These are phyloP conservation scores for Tringa solitaria DNA, from an alignment of 2,113 vertebrate genomes.

Conservation along the genomic window DNA sequence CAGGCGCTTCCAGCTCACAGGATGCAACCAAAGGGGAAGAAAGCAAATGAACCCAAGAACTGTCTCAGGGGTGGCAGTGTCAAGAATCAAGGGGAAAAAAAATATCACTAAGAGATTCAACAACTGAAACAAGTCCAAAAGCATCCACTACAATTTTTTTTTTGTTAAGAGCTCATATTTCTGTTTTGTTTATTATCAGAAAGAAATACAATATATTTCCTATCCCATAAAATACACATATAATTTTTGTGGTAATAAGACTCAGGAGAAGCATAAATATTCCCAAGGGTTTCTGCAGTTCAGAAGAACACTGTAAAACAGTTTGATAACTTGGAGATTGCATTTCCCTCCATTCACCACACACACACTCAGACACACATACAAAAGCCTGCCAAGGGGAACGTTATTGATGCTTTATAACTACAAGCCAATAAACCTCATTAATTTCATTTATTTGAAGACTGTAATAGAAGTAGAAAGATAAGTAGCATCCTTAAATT, in stretches of 20 bases:
- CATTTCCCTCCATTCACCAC: conserved; percentile 4
- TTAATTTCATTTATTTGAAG: conserved; percentile 54
- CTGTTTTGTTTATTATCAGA: conserved; percentile 43
- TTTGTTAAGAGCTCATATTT: conserved; percentile 4
- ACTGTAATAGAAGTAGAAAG: conserved; percentile 25
- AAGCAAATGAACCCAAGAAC: background rate
- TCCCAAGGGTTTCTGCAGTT: conserved; percentile 48
- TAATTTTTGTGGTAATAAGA: conserved; percentile 58
- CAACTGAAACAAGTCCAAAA: background rate
- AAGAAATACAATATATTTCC: conserved; percentile 24
- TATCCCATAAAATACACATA: conserved; percentile 48
- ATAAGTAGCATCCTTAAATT: conserved; percentile 51
- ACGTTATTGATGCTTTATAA: conserved; percentile 55
- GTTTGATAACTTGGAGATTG: conserved; percentile 55
- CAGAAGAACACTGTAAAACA: conserved; percentile 56
- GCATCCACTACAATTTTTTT: background rate
- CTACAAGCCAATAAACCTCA: conserved; percentile 53
- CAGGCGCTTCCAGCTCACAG: background rate
- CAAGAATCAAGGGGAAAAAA: background rate
- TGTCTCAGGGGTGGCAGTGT: background rate
- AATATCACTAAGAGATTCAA: background rate
- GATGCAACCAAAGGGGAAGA: background rate
- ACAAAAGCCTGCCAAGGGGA: conserved; percentile 48
- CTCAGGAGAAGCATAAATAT: conserved; percentile 44
- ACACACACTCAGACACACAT: background rate